Evolutionary conservation across 2,113 vertebrate species (phyloP).

Genomic region (Chaetura pelagica): DNA sequence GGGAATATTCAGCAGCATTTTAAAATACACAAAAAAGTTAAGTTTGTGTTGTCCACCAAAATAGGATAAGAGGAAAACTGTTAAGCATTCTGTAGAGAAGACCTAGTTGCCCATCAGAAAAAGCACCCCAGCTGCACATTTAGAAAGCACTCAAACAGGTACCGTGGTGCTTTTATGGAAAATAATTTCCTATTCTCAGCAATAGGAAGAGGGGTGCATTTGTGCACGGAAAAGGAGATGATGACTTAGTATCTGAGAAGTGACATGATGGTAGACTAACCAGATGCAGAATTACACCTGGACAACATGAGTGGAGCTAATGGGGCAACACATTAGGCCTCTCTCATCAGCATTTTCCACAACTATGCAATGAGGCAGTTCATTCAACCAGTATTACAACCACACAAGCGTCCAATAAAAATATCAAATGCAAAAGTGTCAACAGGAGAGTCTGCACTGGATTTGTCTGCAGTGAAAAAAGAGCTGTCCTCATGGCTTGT

Average conservation of each 20-base stretch:
- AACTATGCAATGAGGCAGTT: neutral
- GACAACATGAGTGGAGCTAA: neutral
- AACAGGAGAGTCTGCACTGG: neutral
- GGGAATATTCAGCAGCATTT: neutral
- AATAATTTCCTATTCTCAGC: neutral
- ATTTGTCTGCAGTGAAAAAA: neutral
- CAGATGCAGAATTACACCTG: neutral
- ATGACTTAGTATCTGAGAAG: neutral
- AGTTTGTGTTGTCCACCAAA: neutral
- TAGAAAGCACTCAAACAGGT: neutral
- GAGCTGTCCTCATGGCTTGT: neutral
- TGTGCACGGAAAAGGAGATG: neutral
- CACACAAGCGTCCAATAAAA: neutral
- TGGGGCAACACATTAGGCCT: neutral
- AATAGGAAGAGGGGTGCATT: neutral
- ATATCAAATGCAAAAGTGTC: neutral
- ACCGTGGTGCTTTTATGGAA: neutral
- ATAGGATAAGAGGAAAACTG: neutral
- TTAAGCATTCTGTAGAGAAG: neutral
- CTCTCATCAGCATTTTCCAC: neutral
- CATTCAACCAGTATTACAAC: neutral
- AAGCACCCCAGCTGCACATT: neutral
- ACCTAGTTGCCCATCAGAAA: neutral
- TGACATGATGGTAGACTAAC: neutral
- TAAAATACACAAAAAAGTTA: neutral